Conservation (phyloP, 2,113 vertebrate genomes). For the Rhynchomys soricoides region DNA sequence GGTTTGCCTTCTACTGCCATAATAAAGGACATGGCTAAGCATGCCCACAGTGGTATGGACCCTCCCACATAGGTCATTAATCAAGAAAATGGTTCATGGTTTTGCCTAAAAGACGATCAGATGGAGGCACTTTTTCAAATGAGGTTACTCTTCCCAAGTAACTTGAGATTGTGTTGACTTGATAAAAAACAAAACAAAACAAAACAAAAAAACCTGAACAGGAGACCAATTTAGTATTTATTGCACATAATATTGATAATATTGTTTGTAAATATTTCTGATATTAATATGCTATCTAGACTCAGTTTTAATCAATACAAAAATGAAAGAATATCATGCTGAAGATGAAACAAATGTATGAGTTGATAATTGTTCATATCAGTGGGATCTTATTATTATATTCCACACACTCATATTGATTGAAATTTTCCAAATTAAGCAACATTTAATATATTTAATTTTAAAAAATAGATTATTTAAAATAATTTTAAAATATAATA, state of each 20-base stretch:
- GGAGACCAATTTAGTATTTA: background rate
- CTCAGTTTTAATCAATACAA: background rate
- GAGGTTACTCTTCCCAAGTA: background rate
- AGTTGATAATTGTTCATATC: background rate
- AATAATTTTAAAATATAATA: background rate
- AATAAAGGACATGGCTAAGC: too few species aligned
- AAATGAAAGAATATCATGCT: background rate
- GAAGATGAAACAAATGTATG: background rate
- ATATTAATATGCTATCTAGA: background rate
- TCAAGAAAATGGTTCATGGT: background rate
- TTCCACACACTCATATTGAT: background rate
- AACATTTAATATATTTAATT: background rate
- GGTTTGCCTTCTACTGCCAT: background rate
- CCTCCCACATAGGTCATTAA: background rate
- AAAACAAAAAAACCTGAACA: background rate
- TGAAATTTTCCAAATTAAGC: background rate
- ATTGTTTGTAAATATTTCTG: slow-evolving; percentile 10
- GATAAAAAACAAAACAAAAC: background rate
- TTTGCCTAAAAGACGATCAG: background rate
- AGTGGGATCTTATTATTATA: background rate
- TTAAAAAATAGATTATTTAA: background rate
- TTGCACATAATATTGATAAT: background rate
- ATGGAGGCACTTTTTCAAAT: background rate
- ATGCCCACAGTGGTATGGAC: background rate
- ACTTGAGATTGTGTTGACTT: background rate